Percentiles rank a stretch among this genome's conserved stretches.
phyloP scores from a whole-genome alignment of 2,113 vertebrate genomes.

The Alexandromys fortis region DNA sequence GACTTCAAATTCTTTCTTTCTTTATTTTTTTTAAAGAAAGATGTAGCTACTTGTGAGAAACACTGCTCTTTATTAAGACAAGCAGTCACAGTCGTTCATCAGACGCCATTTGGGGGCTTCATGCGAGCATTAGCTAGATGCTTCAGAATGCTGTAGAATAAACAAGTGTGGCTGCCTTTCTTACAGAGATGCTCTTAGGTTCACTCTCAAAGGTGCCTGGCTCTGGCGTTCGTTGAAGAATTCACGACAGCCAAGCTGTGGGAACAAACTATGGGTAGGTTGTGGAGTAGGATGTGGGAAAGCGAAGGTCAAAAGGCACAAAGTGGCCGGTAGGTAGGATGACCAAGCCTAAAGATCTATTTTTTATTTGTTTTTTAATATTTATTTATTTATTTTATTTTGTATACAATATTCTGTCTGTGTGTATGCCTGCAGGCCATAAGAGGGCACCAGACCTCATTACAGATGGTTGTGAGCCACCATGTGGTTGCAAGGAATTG shows the following conservation, averaged over 20 bases:
- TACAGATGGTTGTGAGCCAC: too few relatives aligned
- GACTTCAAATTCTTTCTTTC: slow-evolving; percentile 13
- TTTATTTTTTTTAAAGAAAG: background rate
- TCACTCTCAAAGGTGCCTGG: background rate
- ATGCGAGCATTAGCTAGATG: background rate
- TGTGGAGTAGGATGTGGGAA: background rate
- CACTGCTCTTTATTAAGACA: background rate
- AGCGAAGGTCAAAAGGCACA: background rate
- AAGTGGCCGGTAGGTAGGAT: background rate
- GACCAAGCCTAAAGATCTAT: background rate
- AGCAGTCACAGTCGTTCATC: background rate
- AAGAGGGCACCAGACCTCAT: too few relatives aligned
- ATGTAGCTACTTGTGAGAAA: background rate
- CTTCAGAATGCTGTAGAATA: background rate
- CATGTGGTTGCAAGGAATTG: too few relatives aligned
- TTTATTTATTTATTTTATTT: too few relatives aligned
- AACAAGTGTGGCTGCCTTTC: background rate
- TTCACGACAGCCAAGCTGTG: too few relatives aligned
- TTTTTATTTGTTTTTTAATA: background rate
- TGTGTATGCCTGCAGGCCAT: too few relatives aligned
- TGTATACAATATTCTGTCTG: too few relatives aligned
- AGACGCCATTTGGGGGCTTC: background rate
- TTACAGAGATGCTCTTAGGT: background rate
- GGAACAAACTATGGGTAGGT: background rate
- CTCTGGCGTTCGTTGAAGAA: background rate